Evolutionary conservation across 2,113 vertebrate genomes (phyloP), one percentile per base, ranked within the genome.

Genomic region (Odobenus rosmarus): DNA sequence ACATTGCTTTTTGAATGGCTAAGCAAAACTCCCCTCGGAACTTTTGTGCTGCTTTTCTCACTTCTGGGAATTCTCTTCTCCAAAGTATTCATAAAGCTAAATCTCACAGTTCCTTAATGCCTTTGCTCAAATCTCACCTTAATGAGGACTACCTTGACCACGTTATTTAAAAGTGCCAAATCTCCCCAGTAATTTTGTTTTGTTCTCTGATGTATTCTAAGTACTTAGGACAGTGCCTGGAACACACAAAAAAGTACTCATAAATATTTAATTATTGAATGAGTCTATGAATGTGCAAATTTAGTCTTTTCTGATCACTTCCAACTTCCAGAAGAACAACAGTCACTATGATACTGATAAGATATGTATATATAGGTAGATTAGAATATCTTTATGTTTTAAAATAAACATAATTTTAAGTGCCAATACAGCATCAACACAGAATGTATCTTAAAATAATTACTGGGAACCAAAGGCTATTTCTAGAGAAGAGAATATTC

Each of bases 181-280:
- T 80, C 15, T 84, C 11, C 23, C 14, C 19, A 74, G 49, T 8
- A 12, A 33, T 59, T 83, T 82, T 88, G 15, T 85, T 94, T 88
- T 83, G 79, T 86, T 97, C 36, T 76, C 36, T 89, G 72, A 31
- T 89, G 15, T 61, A 15, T 90, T 87, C 36, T n/a, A 92, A 93
- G 57, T 74, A 80, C 11, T 94, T 91, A 77, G 53, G 13, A 88
- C 12, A 87, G 39, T 80, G 15, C 14, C 69, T 97, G 89, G 39
- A 36, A 83, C 28, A 55, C 31, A 69, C 67, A 19, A 64, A n/a
- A 26, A 96, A 16, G 21, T 46, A 46, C 31, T 84, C 42, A 51
- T 96, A 71, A 95, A 93, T 87, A 90, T 80, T 96, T 96, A 55
- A 83, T 84, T 62, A 23, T 55, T 93, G 42, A 90, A n/a, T 84